Evolutionary conservation across 2,797 vertebrate genomes (phyloP), one percentile per base, ranked within the genome.

Genomic region (Lerista edwardsae): DNA sequence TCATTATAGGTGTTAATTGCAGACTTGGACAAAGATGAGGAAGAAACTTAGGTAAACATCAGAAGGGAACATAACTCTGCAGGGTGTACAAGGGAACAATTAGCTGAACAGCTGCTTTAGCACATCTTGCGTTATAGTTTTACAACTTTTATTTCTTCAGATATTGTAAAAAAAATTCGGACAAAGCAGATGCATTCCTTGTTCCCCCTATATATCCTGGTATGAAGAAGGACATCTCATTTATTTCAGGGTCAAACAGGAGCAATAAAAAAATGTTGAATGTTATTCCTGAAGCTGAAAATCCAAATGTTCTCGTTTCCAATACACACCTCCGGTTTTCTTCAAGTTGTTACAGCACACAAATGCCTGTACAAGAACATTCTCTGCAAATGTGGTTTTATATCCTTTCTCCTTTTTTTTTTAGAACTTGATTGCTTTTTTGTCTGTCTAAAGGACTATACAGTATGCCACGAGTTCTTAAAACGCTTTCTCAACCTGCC

Each of bases 1-100:
- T 86, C 82, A 83, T 86, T 94, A 86, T 14, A 94, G 87, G 90
- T 95, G 92, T 93, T 95, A 96, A 96, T 93, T 95, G 92, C 79
- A 71, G 85, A 71, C 64, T 88, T 79, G 86, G 89, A 91, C 91
- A 84, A 82, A 91, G 8, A 39, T 83, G 69, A 94, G 86, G 64
- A 91, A 88, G 77, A 93, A 94, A 92, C 89, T 80, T 91, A 94
- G 80, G 85, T 79, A 92, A 95, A 92, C 88, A 88, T 84, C 39
- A 85, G 86, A 80, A 94, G 91, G 71, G 68, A 88, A 67, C 9
- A 85, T 64, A 91, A 62, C 84, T 71, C 81, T 74, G 64, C 25
- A 85, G 90, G 87, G 80, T 83, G 8, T 68, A 76, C 1, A 10
- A 81, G 87, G 78, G 84, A 94, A 86, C 64, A 93, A 90, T 91